Evolutionary conservation across 1,140 invertebrate species (phyloP), one percentile per base, ranked within the genome.

Genomic region (Ceratina australensis): DNA sequence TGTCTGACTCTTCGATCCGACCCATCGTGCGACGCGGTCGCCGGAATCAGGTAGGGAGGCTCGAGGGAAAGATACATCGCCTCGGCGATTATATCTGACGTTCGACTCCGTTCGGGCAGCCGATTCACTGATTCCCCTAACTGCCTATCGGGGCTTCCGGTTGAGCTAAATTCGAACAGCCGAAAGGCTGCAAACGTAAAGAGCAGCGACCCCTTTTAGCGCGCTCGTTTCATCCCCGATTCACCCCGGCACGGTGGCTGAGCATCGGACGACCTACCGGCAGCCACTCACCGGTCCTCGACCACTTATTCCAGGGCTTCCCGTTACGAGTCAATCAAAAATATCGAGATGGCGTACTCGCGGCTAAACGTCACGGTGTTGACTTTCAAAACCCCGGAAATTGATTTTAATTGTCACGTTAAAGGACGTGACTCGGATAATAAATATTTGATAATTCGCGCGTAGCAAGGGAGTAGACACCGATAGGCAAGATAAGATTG

Each of bases 171-270:
- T 64, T 72, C n/a, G 24, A 61, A 42, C 3, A 16, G 69, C n/a
- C 12, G 42, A 18, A 26, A 26, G 49, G 12, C 24, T 16, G 59
- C 49, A 33, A n/a, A 24, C 18, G 57, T 28, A 61, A 64, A 72
- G 71, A 63, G 42, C 59, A 72, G 60, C 57, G 42, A 64, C 57
- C 60, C 71, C 49, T 72, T 64, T 74, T 74, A 67, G 0, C 71
- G 28, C 52, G 42, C 42, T 57, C 71, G 61, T 67, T 74, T 74
- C 42, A 73, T 50, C 52, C 69, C 52, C 42, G 7, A 73, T 78
- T 78, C 56, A 66, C 42, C 22, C 52, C 33, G 5, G 33, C 3
- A 42, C 33, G 5, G 33, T 8, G 7, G 26, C 10, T 28, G 18
- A 20, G 20, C 49, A 2, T 10, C 28, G 16, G 18, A 26, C n/a